Evolutionary conservation across 2,113 vertebrate genomes (phyloP).

Genomic region (Castor canadensis): DNA sequence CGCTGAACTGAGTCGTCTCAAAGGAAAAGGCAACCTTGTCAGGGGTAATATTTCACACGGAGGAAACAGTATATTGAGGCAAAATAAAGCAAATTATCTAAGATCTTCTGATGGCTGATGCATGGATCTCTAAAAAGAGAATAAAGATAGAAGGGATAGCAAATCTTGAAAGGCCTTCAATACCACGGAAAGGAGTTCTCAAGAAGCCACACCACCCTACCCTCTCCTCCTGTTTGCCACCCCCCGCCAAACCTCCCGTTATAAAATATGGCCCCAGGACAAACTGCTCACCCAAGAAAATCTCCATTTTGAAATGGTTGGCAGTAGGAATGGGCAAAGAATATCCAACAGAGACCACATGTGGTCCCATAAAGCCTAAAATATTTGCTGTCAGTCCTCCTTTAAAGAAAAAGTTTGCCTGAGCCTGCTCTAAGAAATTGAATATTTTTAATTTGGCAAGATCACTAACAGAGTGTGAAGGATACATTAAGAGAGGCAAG

Average conservation of each 20-base stretch:
- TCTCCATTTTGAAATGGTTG: constrained; percentile 8
- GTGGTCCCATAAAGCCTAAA: neutral
- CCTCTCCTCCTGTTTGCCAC: neutral
- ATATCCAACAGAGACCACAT: neutral
- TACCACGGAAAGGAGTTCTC: neutral
- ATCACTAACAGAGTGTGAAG: neutral
- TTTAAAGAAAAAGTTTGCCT: constrained; percentile 27
- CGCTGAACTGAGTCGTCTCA: neutral
- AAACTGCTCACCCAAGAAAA: neutral
- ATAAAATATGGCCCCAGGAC: neutral
- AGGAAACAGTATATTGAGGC: neutral
- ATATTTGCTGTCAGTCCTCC: neutral
- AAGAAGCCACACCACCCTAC: neutral
- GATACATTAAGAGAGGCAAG: neutral
- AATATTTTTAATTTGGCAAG: constrained; percentile 34
- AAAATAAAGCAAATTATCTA: neutral
- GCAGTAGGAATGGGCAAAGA: neutral
- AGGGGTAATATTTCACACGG: neutral
- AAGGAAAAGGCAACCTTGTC: constrained; percentile 10
- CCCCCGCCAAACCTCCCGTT: neutral
- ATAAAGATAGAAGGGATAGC: neutral
- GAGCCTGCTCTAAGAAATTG: neutral
- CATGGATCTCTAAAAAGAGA: neutral
- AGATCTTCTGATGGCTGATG: neutral
- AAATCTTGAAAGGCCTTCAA: neutral